Evolutionary conservation across 2,113 vertebrate species (phyloP).

Genomic region (Varanus salvator): DNA sequence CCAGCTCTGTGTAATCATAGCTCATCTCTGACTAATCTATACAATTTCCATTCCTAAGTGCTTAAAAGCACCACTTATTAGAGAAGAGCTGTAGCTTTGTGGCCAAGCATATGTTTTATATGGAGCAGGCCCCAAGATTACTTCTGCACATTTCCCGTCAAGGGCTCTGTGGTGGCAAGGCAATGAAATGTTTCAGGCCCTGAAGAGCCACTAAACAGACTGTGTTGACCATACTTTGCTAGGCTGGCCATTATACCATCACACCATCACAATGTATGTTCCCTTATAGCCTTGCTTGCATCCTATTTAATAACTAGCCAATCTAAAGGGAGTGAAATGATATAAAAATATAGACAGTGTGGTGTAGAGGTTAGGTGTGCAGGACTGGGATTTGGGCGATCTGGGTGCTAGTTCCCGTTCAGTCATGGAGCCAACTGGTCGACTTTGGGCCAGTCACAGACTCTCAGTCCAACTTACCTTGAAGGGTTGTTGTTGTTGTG

Average conservation of each 20-base stretch:
- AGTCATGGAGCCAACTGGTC: too few species aligned
- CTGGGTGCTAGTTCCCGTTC: too few species aligned
- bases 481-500: too few species aligned
- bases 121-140: background rate
- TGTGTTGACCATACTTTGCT: background rate
- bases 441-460: too few species aligned
- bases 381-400: too few species aligned
- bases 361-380: too few species aligned
- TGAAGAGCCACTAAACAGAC: background rate
- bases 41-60: slow-evolving; percentile 26
- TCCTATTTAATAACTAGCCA: background rate
- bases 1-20: background rate
- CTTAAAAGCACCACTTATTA: slow-evolving; percentile 17
- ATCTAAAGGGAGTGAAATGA: background rate
- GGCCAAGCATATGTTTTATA: background rate
- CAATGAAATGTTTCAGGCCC: background rate
- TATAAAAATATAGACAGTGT: too few species aligned
- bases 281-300: background rate
- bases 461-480: too few species aligned
- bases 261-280: background rate
- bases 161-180: background rate
- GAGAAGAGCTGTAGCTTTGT: background rate
- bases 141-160: background rate
- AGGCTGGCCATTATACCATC: background rate
- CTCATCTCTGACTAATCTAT: slow-evolving; percentile 20